Base-by-base conservation (phyloP, 2,888 invertebrate species). In the Phortica okadai region DNA sequence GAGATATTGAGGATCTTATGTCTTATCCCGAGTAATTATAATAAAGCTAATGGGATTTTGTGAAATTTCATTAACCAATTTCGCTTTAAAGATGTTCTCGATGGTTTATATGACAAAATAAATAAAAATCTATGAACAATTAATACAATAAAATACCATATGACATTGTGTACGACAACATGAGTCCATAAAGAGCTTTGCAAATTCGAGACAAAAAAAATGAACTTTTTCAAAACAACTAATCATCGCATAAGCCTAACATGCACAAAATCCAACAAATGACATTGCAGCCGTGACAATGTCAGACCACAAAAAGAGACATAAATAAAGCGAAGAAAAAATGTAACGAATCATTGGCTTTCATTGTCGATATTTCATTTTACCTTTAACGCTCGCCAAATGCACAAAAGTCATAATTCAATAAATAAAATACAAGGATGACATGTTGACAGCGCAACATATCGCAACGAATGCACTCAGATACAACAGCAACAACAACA, bases 391-490 rank as follows among this genome's bases (percentile, higher is more conserved):
- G 25, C 59, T 50, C 25, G 44, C 44, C 33, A 70, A 69, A 74
- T 76, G 74, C 70, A 74, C 75, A 81, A 81, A 75, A 82, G 84
- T 84, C 87, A 88, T 88, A 87, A 87, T 87, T 88, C 88, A 88
- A 88, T 87, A 88, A 88, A 88, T 88, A 88, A 88, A 80, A 88
- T 88, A 86, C 88, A 86, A 82, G 87, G 79, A 84, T 88, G 88
- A 88, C 88, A 87, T 82, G 85, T 84, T 84, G 87, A 88, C 89
- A 88, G 81, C 81, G 75, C 82, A 83, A 85, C 85, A 83, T 88
- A 88, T 88, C 89, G 88, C 84, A 81, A 80, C 83, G 84, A 85
- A 84, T 84, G 86, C 86, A 85, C 84, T 86, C 85, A 83, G 80
- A 82, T 83, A 83, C 73, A 82, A 78, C 80, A 78, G 75, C 80